Evolutionary conservation across 1,140 invertebrate genomes (phyloP).

Genomic region (Eriocheir sinensis): DNA sequence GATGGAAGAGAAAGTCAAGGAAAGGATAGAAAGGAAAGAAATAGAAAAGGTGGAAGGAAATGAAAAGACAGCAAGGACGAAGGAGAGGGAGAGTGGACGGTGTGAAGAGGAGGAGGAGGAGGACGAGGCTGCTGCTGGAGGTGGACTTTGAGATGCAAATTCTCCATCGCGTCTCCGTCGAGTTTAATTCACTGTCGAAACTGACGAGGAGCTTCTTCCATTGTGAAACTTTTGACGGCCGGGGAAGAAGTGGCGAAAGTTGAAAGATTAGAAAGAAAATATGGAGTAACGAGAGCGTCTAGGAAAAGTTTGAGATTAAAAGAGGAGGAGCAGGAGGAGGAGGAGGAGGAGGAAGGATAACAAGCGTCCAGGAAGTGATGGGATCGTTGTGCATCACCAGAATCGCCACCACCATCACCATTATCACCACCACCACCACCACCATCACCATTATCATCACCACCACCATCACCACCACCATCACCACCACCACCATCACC

Average conservation of each 20-base stretch:
- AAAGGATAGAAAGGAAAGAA: too few relatives aligned
- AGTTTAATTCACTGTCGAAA: slow-evolving; percentile 17
- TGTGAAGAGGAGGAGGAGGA: neutral
- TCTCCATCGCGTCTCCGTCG: neutral
- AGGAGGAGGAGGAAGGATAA: neutral
- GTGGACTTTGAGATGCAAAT: slow-evolving; percentile 5
- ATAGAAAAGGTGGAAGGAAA: neutral
- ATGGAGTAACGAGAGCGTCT: neutral
- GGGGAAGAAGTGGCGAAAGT: neutral
- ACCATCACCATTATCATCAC: neutral
- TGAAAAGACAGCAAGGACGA: neutral
- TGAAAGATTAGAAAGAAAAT: slow-evolving; percentile 26
- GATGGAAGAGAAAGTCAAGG: too few relatives aligned
- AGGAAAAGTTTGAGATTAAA: neutral
- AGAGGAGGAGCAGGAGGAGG: neutral
- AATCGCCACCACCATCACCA: neutral
- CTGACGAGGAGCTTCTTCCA: neutral
- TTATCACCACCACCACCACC: neutral
- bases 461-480: neutral
- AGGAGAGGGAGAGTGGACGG: neutral
- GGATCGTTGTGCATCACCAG: too few relatives aligned
- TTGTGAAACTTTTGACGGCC: neutral
- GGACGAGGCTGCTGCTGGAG: too few relatives aligned
- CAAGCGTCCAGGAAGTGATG: neutral
- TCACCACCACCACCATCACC: neutral